phyloP scores from a whole-genome alignment of 2,797 vertebrate genomes.

The Sebastes minor region DNA sequence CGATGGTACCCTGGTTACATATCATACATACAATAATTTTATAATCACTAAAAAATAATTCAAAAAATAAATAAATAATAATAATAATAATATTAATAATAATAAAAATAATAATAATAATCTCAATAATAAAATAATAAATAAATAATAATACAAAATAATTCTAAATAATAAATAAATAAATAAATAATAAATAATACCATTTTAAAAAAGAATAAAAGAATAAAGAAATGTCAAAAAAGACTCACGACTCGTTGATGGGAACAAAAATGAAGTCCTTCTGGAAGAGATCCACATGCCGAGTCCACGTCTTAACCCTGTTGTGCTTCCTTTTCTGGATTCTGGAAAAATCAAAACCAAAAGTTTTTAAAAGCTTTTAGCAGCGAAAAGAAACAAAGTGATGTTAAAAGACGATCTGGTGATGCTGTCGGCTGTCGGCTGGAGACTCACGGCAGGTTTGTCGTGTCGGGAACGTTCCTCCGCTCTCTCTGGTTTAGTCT shows the following conservation, averaged over 20 bases:
- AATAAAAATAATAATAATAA: too few relatives aligned
- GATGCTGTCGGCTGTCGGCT: rapidly evolving
- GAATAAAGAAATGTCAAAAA: neutral
- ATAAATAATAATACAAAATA: neutral
- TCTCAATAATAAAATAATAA: neutral
- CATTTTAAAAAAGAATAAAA: neutral
- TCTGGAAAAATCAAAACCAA: conserved; percentile 67
- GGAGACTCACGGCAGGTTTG: conserved; percentile 90
- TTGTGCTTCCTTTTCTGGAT: conserved; percentile 96
- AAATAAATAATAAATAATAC: neutral
- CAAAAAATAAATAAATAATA: too few relatives aligned
- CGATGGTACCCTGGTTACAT: too few relatives aligned
- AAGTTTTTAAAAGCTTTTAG: rapidly evolving
- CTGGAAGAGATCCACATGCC: conserved; percentile 97
- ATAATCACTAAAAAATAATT: too few relatives aligned
- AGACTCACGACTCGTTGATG: conserved; percentile 97
- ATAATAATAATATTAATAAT: too few relatives aligned
- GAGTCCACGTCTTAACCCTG: conserved; percentile 97
- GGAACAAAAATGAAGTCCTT: conserved; percentile 99
- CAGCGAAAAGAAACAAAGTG: rapidly evolving
- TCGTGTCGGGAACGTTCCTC: conserved; percentile 85
- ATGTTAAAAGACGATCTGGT: rapidly evolving
- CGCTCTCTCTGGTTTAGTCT: conserved; percentile 96
- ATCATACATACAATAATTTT: too few relatives aligned
- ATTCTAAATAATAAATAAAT: neutral